Evolutionary conservation across 1,140 invertebrate species (phyloP), one percentile per base, ranked within the genome.

Genomic region (Danaus plexippus): DNA sequence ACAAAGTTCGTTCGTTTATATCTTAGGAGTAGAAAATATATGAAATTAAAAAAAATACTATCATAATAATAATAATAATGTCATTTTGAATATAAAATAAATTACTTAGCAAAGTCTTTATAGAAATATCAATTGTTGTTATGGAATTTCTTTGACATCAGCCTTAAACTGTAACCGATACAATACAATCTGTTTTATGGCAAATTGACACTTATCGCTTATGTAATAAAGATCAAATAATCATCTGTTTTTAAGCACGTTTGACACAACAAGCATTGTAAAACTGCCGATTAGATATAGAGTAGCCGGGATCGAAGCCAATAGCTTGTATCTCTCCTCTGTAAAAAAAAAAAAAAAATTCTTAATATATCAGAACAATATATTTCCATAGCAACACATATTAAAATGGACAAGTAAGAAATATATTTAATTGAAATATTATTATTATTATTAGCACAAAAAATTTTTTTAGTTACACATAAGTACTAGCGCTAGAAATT

Each of bases 261-360:
- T 78, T n/a, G 89, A 89, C 12, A 88, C 75, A 52, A 88, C 87
- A 69, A 93, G 75, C 71, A 93, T 88, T 41, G 90, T 82, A 67
- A 93, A 93, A 66, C 89, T 92, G 47, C 88, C 80, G 70, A 92
- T 89, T 32, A 92, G 59, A 69, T 90, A 93, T 59, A 92, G 83
- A 58, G 91, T 90, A 6, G 88, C 89, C 11, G 93, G 92, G 66
- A 94, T 90, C 7, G 93, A 94, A 9, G 92, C 90, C 50, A 94
- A 80, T 48, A 94, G 82, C 45, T 89, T 87, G 80, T 92, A 94
- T 71, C 92, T 85, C 79, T 93, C 92, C 73, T 92, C 92, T 92
- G 89, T 54, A 91, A 91, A 77, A 84, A 64, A 79, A 86, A 79
- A 86, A 71, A 64, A 61, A 64, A 57, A 55, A 32, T 18, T 50